Conservation (phyloP, 2,888 invertebrate genomes). For the Archaeoteleia sp. region DNA sequence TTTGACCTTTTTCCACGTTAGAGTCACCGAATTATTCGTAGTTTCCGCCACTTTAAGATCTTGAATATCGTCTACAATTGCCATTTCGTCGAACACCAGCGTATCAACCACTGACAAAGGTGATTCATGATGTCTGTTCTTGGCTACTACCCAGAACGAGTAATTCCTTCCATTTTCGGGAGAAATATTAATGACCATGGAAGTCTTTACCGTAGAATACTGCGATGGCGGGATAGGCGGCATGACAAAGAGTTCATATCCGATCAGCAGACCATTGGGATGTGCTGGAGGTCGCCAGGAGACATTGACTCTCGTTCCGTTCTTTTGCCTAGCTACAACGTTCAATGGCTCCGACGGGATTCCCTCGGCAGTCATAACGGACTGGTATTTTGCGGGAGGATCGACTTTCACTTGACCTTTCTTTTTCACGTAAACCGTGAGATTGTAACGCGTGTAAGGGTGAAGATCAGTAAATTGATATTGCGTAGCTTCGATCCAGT, state of each 20-base stretch:
- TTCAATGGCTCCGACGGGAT: conserved; percentile 83
- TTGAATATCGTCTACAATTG: conserved; percentile 79
- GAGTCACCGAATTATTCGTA: conserved; percentile 76
- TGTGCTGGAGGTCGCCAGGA: conserved; percentile 82
- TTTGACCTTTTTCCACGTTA: conserved; percentile 80
- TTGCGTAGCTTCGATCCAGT: conserved; percentile 79
- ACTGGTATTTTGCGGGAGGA: conserved; percentile 79
- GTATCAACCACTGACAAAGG: conserved; percentile 78
- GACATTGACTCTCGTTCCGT: conserved; percentile 79
- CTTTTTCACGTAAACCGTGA: conserved; percentile 84
- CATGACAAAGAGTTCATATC: conserved; percentile 81
- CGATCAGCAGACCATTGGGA: conserved; percentile 80
- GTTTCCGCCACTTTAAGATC: conserved; percentile 76
- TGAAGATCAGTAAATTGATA: conserved; percentile 80
- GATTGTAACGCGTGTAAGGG: conserved; percentile 85
- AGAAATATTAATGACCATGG: conserved; percentile 77
- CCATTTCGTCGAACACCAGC: conserved; percentile 80
- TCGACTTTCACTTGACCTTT: conserved; percentile 78
- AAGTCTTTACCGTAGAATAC: conserved; percentile 70
- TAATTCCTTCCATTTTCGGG: conserved; percentile 79
- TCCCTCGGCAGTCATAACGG: conserved; percentile 82
- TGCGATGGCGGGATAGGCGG: conserved; percentile 80
- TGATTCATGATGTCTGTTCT: conserved; percentile 80
- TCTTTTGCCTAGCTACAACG: conserved; percentile 80
- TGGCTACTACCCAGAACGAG: conserved; percentile 85